Percentiles rank a stretch among this genome's conserved stretches.
Evolutionary conservation across 2,113 vertebrate genomes (phyloP).

Genomic region (Corythornis madagascariensis): DNA sequence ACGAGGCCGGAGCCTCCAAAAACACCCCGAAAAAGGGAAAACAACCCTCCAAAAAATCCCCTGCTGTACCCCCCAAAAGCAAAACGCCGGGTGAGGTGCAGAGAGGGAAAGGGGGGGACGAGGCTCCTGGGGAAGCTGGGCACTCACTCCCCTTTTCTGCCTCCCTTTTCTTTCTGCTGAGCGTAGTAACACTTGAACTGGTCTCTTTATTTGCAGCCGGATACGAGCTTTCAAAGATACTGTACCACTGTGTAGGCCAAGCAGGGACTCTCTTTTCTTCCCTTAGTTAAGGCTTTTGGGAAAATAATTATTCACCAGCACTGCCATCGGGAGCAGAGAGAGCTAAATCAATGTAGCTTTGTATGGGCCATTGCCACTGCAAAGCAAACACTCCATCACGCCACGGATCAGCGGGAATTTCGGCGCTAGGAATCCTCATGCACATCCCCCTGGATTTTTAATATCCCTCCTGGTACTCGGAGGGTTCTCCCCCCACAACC

Average conservation of each 20-base stretch:
- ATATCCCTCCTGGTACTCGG: not conserved
- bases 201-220: conserved; percentile 48
- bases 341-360: conserved; percentile 63
- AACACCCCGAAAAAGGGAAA: not conserved
- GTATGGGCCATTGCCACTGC: conserved; percentile 51
- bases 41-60: not conserved
- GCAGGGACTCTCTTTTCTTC: conserved; percentile 49
- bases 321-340: conserved; percentile 47
- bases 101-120: not conserved
- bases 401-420: conserved; percentile 56
- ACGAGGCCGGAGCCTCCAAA: not conserved
- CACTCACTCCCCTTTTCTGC: conserved; percentile 14
- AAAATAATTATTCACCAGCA: conserved; percentile 65
- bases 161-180: conserved; percentile 57
- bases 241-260: conserved; percentile 51
- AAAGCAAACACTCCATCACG: conserved; percentile 70
- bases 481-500: not conserved
- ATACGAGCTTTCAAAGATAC: conserved; percentile 62
- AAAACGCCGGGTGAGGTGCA: not conserved
- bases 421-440: conserved; percentile 45
- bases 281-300: conserved; percentile 51
- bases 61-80: not conserved
- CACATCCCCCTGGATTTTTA: conserved; percentile 48
- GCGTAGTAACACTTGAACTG: conserved; percentile 48
- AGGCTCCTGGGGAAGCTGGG: not conserved